Conservation (phyloP, 2,888 invertebrate species). For the Sinodicranocentrus sp. region DNA sequence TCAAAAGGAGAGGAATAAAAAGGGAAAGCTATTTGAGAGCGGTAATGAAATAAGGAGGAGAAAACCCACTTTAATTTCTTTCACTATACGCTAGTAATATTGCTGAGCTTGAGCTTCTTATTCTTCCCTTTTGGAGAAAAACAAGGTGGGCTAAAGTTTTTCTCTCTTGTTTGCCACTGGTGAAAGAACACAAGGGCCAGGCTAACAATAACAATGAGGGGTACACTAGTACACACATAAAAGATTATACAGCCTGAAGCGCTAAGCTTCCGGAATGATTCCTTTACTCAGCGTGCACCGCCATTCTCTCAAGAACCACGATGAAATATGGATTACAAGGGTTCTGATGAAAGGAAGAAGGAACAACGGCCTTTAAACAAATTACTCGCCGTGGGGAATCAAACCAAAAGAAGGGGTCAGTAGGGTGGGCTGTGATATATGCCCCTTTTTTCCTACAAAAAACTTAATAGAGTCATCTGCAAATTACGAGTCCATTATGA, state of each 20-base stretch:
- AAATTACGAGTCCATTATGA: slow-evolving; percentile 55
- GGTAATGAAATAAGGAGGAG: slow-evolving; percentile 21
- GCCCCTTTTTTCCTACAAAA: slow-evolving; percentile 11
- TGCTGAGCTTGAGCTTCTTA: slow-evolving; percentile 24
- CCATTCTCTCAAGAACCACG: not conserved
- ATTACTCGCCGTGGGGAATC: slow-evolving; percentile 26
- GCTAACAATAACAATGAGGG: slow-evolving; percentile 37
- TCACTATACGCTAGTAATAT: not conserved
- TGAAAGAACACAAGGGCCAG: not conserved
- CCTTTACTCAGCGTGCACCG: not conserved
- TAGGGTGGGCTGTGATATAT: slow-evolving; percentile 3
- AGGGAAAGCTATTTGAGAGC: slow-evolving; percentile 14
- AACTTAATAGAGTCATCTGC: slow-evolving; percentile 48
- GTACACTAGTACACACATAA: slow-evolving; percentile 16
- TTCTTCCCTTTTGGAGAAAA: slow-evolving; percentile 12
- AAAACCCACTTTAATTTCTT: slow-evolving; percentile 30
- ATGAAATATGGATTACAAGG: slow-evolving; percentile 28
- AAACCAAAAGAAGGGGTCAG: slow-evolving; percentile 1
- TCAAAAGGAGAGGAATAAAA: slow-evolving; percentile 20
- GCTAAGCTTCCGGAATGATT: slow-evolving; percentile 50
- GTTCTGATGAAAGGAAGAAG: slow-evolving; percentile 28
- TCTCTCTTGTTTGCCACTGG: not conserved
- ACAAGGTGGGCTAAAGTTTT: not conserved
- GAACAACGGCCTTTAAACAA: slow-evolving; percentile 15
- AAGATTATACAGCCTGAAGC: slow-evolving; percentile 36